Evolutionary conservation across 2,113 vertebrate genomes (phyloP).

Genomic region (Rana temporaria): DNA sequence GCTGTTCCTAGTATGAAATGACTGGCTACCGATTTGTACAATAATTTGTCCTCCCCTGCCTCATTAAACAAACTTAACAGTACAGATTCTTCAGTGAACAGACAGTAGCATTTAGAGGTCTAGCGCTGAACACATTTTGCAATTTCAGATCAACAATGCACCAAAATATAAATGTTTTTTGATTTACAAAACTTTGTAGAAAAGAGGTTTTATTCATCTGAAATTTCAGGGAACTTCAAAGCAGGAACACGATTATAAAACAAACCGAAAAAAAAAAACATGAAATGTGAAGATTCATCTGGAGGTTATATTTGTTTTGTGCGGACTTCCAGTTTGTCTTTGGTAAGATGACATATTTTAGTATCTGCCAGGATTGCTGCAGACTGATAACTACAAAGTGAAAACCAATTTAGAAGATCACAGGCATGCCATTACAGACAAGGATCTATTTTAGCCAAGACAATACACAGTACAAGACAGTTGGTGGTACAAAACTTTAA

Average conservation of each 20-base stretch:
- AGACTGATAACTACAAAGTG: conserved; percentile 27
- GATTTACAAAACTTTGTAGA: conserved; percentile 5
- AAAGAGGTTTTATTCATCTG: no score
- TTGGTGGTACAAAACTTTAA: background rate
- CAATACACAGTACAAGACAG: background rate
- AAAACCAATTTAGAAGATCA: conserved; percentile 30
- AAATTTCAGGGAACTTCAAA: conserved; percentile 6
- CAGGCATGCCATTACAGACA: conserved; percentile 11
- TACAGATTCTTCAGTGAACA: no score
- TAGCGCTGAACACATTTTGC: background rate
- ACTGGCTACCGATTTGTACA: no score
- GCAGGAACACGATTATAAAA: background rate
- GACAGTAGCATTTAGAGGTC: no score
- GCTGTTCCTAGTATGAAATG: no score
- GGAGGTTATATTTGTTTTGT: conserved; percentile 18
- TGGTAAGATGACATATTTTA: conserved; percentile 26
- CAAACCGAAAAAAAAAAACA: background rate
- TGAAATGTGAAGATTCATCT: background rate
- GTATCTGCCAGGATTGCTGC: conserved; percentile 12
- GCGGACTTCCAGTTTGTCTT: conserved; percentile 19
- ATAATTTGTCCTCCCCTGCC: no score
- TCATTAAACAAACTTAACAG: no score
- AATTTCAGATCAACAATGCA: background rate
- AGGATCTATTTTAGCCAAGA: conserved; percentile 18
- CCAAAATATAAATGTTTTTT: background rate